phyloP scores from a whole-genome alignment of 2,113 vertebrate species.

The Catharus fuscescens region DNA sequence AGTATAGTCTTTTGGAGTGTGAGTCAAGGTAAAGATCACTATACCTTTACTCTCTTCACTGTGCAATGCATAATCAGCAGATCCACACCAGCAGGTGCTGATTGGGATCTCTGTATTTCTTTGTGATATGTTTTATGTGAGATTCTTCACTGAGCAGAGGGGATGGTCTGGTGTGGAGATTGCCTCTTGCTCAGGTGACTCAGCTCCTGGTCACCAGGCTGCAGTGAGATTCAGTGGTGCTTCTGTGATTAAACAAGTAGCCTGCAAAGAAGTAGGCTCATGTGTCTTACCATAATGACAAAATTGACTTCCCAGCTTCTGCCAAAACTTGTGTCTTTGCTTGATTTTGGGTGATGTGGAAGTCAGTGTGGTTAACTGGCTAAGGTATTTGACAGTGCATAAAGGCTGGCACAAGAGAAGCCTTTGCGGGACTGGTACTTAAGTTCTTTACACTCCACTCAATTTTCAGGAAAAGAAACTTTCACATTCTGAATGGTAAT shows the following conservation, averaged over 20 bases:
- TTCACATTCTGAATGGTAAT: neutral
- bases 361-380: neutral
- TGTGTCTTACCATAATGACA: neutral
- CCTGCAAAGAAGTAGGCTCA: fast-evolving
- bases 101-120: neutral
- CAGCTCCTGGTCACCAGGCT: neutral
- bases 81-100: no score
- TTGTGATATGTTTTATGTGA: neutral
- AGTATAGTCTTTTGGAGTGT: neutral
- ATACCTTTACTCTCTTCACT: neutral
- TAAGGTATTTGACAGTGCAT: neutral
- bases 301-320: neutral
- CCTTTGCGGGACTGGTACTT: neutral
- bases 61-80: neutral
- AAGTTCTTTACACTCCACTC: neutral
- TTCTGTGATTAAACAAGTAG: neutral
- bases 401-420: neutral
- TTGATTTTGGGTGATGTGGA: neutral
- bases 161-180: neutral
- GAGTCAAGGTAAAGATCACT: neutral
- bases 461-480: neutral
- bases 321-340: neutral
- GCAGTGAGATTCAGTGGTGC: neutral
- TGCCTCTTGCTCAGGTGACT: neutral
- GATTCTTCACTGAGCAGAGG: neutral